A percentile compares a stretch with the other conserved stretches of the same genome.
Conservation (phyloP, 2,797 vertebrate species). For the Phataginus tricuspis region DNA sequence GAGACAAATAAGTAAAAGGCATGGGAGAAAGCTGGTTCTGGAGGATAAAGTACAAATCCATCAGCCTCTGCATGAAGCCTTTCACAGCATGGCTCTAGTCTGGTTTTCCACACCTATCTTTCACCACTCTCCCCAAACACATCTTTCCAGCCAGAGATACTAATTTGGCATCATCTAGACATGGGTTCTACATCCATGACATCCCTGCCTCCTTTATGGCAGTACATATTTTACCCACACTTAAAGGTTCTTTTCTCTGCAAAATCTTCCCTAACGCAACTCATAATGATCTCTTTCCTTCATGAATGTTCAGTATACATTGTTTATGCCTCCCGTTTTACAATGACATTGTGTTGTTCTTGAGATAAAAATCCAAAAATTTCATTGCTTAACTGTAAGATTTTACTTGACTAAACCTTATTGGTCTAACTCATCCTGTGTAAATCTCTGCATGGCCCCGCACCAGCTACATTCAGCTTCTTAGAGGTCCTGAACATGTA, state of each 20-base stretch:
- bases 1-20: slow-evolving; percentile 65
- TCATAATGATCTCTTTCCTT: neutral
- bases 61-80: neutral
- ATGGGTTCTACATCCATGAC: slow-evolving; percentile 32
- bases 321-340: slow-evolving; percentile 21
- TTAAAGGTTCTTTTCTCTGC: slow-evolving; percentile 6
- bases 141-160: slow-evolving; percentile 1
- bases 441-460: neutral
- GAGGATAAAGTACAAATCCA: slow-evolving; percentile 25
- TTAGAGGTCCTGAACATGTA: neutral
- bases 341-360: slow-evolving; percentile 1
- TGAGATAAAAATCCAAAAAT: slow-evolving; percentile 4
- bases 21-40: slow-evolving; percentile 6
- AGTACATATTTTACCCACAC: neutral
- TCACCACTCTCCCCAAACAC: neutral
- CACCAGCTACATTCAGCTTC: neutral
- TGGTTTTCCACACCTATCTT: slow-evolving; percentile 8
- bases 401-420: neutral
- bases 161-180: neutral
- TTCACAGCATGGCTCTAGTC: neutral
- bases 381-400: neutral
- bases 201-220: neutral
- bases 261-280: neutral
- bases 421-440: slow-evolving; percentile 8
- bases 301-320: slow-evolving; percentile 26